A percentile compares a stretch with the other conserved stretches of the same genome.
Conservation (phyloP, 2,888 invertebrate species). For the Melipona beecheii region DNA sequence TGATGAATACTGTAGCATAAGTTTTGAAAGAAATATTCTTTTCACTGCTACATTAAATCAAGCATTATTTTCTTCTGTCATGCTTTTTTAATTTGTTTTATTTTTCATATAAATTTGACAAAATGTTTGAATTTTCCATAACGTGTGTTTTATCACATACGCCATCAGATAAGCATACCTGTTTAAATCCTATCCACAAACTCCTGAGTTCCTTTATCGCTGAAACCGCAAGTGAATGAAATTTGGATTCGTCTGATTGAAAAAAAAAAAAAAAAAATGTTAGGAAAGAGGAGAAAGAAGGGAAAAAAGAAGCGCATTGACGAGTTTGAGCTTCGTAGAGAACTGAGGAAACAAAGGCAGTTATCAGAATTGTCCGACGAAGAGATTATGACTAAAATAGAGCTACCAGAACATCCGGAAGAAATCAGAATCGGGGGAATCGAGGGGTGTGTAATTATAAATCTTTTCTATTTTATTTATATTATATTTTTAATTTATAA, state of each 20-base stretch:
- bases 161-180: not conserved
- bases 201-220: conserved; percentile 6
- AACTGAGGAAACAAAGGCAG: conserved; percentile 55
- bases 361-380: not conserved
- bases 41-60: too few relatives aligned
- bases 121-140: not conserved
- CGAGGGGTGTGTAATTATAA: conserved; percentile 78
- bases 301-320: conserved; percentile 49
- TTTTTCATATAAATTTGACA: not conserved
- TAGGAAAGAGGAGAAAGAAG: conserved; percentile 40
- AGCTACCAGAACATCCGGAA: conserved; percentile 54
- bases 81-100: not conserved
- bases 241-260: conserved; percentile 10
- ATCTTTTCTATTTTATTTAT: not conserved
- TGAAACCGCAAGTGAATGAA: not conserved
- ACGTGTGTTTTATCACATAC: too few relatives aligned
- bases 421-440: conserved; percentile 80
- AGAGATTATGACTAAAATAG: not conserved
- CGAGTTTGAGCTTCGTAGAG: conserved; percentile 69
- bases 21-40: not conserved
- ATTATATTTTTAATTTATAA: too few relatives aligned
- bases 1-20: too few relatives aligned
- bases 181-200: not conserved
- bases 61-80: not conserved
- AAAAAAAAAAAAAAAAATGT: conserved; percentile 54